A percentile compares a stretch with the other conserved stretches of the same genome.
These are phyloP conservation scores for Anastrepha obliqua DNA, from an alignment of 1,140 invertebrate species.

Conservation along the genomic window DNA sequence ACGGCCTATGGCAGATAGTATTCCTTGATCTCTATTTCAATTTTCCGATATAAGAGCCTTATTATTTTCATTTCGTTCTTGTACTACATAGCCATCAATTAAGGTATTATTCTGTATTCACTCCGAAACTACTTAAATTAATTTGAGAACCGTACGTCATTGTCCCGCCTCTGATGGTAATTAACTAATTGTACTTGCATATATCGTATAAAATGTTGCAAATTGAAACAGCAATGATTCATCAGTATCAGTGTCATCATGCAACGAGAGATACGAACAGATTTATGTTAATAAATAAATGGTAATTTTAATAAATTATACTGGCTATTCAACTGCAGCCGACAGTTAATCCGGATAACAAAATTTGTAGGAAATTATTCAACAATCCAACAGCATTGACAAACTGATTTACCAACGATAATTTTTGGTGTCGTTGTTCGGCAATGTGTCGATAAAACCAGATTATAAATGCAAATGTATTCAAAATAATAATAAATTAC, in stretches of 20 bases:
- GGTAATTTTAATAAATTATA: background rate
- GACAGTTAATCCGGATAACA: constrained; percentile 6
- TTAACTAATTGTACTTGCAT: too few species aligned
- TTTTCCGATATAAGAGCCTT: too few species aligned
- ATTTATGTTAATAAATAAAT: constrained; percentile 11
- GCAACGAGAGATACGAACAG: background rate
- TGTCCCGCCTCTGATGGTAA: too few species aligned
- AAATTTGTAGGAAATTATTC: constrained; percentile 26
- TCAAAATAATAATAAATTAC: background rate
- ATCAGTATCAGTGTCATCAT: background rate
- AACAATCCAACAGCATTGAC: background rate
- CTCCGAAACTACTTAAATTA: too few species aligned
- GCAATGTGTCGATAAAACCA: too few species aligned
- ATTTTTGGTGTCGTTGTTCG: background rate
- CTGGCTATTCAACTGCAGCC: background rate
- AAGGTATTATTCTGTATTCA: too few species aligned
- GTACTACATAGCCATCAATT: too few species aligned
- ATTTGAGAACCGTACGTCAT: too few species aligned
- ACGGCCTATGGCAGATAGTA: too few species aligned
- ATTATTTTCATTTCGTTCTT: too few species aligned
- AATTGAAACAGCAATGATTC: background rate
- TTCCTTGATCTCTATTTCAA: too few species aligned
- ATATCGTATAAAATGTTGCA: background rate
- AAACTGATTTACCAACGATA: background rate
- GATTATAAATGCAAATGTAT: too few species aligned